Conservation (phyloP, 2,113 vertebrate species). For the Amphiprion ocellaris region DNA sequence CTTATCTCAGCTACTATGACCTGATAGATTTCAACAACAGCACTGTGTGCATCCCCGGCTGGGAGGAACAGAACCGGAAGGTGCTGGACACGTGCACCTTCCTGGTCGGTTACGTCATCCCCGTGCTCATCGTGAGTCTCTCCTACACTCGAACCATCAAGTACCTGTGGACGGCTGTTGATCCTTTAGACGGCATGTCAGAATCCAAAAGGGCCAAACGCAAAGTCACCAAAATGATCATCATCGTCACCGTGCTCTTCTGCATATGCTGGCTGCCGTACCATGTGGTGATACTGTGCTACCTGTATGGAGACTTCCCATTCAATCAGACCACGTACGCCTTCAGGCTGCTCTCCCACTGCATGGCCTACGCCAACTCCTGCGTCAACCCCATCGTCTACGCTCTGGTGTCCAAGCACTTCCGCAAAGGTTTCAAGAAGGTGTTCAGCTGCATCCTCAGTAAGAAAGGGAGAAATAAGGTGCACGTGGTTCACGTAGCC, state of each 20-base stretch:
- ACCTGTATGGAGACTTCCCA: slow-evolving; percentile 91
- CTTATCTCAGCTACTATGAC: slow-evolving; percentile 91
- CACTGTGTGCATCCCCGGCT: slow-evolving; percentile 90
- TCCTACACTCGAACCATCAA: slow-evolving; percentile 92
- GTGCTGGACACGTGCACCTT: slow-evolving; percentile 91
- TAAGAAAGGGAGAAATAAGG: slow-evolving; percentile 87
- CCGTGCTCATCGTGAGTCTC: slow-evolving; percentile 89
- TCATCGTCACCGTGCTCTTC: slow-evolving; percentile 91
- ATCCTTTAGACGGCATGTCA: slow-evolving; percentile 88
- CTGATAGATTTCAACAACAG: slow-evolving; percentile 88
- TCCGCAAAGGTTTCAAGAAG: slow-evolving; percentile 92
- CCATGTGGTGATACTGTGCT: slow-evolving; percentile 89
- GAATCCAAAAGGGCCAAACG: slow-evolving; percentile 91
- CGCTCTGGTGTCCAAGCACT: slow-evolving; percentile 91
- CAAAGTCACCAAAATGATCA: slow-evolving; percentile 94
- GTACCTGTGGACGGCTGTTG: slow-evolving; percentile 91
- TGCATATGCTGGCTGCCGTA: slow-evolving; percentile 93
- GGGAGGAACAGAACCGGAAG: slow-evolving; percentile 88
- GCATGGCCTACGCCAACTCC: slow-evolving; percentile 94
- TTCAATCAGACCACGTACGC: slow-evolving; percentile 91
- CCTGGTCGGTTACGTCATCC: slow-evolving; percentile 88
- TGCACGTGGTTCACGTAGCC: slow-evolving; percentile 86
- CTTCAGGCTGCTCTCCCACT: slow-evolving; percentile 90
- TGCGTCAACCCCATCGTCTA: slow-evolving; percentile 93
- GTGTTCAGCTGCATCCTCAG: slow-evolving; percentile 91